Percentiles rank a stretch among this genome's conserved stretches.
Evolutionary conservation across 2,888 invertebrate species (phyloP).

Genomic region (Aethes cnicana): DNA sequence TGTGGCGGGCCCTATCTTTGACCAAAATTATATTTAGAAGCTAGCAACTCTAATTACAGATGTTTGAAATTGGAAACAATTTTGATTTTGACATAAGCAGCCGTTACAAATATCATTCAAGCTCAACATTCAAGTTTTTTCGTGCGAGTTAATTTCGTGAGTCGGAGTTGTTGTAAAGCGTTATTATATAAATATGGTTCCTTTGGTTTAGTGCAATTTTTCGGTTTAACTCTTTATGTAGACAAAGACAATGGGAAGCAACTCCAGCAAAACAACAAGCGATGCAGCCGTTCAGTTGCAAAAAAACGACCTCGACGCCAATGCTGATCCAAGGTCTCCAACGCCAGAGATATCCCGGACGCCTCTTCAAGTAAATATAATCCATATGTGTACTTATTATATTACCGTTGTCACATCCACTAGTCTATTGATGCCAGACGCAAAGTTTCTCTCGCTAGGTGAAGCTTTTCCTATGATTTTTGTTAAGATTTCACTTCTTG

Average conservation of each 20-base stretch:
- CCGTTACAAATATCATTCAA: conserved; percentile 71
- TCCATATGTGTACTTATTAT: too few relatives aligned
- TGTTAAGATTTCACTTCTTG: too few relatives aligned
- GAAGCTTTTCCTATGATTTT: too few relatives aligned
- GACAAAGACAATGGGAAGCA: conserved; percentile 63
- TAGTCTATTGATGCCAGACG: too few relatives aligned
- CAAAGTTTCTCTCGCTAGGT: too few relatives aligned
- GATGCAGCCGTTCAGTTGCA: conserved; percentile 50
- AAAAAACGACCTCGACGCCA: conserved; percentile 56
- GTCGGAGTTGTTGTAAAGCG: conserved; percentile 2
- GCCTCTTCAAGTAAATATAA: conserved; percentile 81
- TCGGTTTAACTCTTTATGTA: conserved; percentile 20
- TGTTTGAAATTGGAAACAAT: conserved; percentile 59
- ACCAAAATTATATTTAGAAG: background rate
- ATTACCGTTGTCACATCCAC: too few relatives aligned
- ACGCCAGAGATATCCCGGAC: conserved; percentile 82
- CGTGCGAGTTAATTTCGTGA: conserved; percentile 19
- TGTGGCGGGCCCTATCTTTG: too few relatives aligned
- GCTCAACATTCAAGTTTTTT: conserved; percentile 37
- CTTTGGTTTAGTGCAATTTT: conserved; percentile 15
- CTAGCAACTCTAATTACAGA: conserved; percentile 21
- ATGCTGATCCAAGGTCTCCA: conserved; percentile 83
- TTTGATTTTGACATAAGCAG: conserved; percentile 58
- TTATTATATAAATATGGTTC: conserved; percentile 12
- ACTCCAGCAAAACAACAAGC: conserved; percentile 61